Conservation (phyloP, 2,113 vertebrate genomes). For the Mobula hypostoma region DNA sequence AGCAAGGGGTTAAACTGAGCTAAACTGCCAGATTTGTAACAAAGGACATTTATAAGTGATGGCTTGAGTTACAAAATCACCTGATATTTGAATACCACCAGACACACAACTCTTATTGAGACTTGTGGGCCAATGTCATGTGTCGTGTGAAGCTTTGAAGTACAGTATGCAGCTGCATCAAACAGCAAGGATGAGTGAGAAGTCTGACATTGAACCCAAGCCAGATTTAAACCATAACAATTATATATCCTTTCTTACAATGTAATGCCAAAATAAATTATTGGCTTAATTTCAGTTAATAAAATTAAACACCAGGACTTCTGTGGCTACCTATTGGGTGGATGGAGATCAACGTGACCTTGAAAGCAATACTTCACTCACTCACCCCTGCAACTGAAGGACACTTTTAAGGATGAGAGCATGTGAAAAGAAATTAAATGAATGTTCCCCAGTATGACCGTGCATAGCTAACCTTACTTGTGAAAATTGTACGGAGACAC, state of each 20-base stretch:
- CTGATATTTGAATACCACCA: neutral
- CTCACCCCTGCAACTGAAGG: neutral
- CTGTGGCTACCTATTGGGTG: neutral
- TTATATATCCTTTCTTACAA: neutral
- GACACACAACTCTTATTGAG: neutral
- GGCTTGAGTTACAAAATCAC: neutral
- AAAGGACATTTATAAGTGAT: neutral
- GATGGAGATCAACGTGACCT: conserved; percentile 13
- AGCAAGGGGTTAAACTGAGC: neutral
- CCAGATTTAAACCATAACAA: neutral
- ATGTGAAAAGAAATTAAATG: conserved; percentile 4
- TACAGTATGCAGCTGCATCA: neutral
- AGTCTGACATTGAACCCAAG: neutral
- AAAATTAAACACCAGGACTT: neutral
- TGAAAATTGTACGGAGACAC: too few species aligned
- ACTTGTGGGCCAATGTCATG: neutral
- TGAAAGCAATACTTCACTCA: conserved; percentile 24
- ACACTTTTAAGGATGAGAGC: conserved; percentile 16
- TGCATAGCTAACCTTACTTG: too few species aligned
- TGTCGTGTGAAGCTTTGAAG: neutral
- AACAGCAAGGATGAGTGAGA: neutral
- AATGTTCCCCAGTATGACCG: neutral
- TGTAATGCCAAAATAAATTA: neutral
- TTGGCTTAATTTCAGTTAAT: neutral
- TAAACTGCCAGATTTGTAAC: neutral